Conservation (phyloP, 1,140 invertebrate genomes). For the Papilio glaucus region DNA sequence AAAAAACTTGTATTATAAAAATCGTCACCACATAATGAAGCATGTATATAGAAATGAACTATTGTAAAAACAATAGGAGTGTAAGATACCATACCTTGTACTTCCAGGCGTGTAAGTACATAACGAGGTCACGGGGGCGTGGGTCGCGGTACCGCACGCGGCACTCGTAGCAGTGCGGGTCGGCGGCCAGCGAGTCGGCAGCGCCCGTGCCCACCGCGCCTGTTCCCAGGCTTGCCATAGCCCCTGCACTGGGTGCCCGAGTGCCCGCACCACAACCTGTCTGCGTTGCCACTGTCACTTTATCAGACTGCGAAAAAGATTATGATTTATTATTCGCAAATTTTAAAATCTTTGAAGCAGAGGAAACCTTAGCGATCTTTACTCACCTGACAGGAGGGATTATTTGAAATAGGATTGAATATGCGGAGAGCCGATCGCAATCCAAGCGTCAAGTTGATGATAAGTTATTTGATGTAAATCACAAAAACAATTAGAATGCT, state of each 20-base stretch:
- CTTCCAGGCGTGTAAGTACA: constrained; percentile 97
- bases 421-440: constrained; percentile 27
- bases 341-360: background rate
- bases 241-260: constrained; percentile 31
- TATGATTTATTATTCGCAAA: background rate
- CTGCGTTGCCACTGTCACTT: constrained; percentile 92
- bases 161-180: constrained; percentile 96
- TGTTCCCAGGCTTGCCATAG: constrained; percentile 35
- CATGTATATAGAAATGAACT: background rate
- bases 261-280: constrained; percentile 86
- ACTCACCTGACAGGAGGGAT: too few species aligned
- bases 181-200: constrained; percentile 85
- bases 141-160: constrained; percentile 95
- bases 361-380: background rate
- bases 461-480: constrained; percentile 18
- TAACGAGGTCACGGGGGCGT: constrained; percentile 93
- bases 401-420: background rate
- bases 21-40: too few species aligned
- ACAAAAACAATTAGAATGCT: too few species aligned
- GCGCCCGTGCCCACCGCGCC: constrained; percentile 16
- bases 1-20: too few species aligned
- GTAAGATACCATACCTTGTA: constrained; percentile 87
- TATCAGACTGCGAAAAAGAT: constrained; percentile 69
- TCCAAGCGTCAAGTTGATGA: background rate
- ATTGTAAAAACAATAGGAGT: background rate